Percentiles rank a stretch among this genome's conserved stretches.
These are phyloP conservation scores for Poecilobothrus nobilitatus DNA, from an alignment of 2,888 invertebrate genomes.

Conservation along the genomic window DNA sequence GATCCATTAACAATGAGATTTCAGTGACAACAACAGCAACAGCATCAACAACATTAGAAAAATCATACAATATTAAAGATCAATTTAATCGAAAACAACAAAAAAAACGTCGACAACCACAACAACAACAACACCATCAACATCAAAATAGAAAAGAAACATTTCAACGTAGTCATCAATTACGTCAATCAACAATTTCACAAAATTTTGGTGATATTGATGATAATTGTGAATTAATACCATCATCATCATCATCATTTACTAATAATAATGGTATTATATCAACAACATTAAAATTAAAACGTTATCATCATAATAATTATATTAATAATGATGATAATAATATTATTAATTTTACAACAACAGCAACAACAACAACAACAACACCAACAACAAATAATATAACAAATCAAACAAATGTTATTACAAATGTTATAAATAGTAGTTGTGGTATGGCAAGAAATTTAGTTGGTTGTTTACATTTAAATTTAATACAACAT, in stretches of 20 bases:
- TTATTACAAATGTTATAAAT: background rate
- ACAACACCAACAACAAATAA: background rate
- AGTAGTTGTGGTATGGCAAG: constrained; percentile 9
- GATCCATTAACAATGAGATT: too few relatives aligned
- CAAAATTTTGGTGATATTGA: too few relatives aligned
- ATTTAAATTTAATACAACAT: constrained; percentile 7
- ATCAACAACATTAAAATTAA: background rate
- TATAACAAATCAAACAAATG: background rate
- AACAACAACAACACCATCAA: background rate
- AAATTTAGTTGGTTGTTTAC: constrained; percentile 6
- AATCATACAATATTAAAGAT: too few relatives aligned
- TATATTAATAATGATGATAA: background rate
- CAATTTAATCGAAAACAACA: too few relatives aligned
- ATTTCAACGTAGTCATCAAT: background rate
- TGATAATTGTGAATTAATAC: too few relatives aligned
- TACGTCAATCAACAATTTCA: too few relatives aligned
- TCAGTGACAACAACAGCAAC: too few relatives aligned
- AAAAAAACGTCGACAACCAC: background rate
- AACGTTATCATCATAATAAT: background rate
- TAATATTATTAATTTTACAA: background rate
- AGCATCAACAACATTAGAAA: too few relatives aligned
- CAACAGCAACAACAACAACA: background rate
- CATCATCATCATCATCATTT: too few relatives aligned
- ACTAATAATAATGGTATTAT: background rate
- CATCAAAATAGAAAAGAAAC: background rate